Evolutionary conservation across 2,113 vertebrate genomes (phyloP).

Genomic region (Bostrychus sinensis): DNA sequence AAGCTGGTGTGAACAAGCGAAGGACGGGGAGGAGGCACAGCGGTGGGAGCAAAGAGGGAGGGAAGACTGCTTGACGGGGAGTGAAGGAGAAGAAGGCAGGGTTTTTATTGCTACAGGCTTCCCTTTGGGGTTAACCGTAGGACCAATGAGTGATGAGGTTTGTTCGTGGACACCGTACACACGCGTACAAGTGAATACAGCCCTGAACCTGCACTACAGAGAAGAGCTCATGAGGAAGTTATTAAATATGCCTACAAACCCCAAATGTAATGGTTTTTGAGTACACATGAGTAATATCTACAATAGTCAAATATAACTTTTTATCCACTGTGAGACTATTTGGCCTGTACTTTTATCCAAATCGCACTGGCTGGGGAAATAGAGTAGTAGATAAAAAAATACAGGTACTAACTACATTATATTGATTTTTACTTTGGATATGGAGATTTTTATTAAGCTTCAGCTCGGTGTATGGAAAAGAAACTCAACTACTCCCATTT

Average conservation of each 20-base stretch:
- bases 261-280: conserved; percentile 6
- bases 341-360: background rate
- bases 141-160: conserved; percentile 17
- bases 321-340: background rate
- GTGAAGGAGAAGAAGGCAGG: conserved; percentile 33
- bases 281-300: conserved; percentile 4
- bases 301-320: background rate
- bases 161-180: conserved; percentile 1
- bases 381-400: background rate
- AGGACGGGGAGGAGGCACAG: background rate
- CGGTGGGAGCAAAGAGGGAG: conserved; percentile 10
- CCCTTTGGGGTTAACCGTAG: conserved; percentile 39
- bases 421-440: conserved; percentile 4
- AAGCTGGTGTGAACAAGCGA: conserved; percentile 16
- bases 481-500: background rate
- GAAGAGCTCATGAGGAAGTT: background rate
- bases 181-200: conserved; percentile 2
- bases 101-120: conserved; percentile 40
- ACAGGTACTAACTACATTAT: background rate
- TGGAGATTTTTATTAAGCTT: background rate
- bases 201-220: background rate
- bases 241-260: conserved; percentile 1
- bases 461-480: background rate
- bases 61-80: conserved; percentile 55
- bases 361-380: background rate